Evolutionary conservation across 2,113 vertebrate genomes (phyloP).

Genomic region (Lamprotornis superbus): DNA sequence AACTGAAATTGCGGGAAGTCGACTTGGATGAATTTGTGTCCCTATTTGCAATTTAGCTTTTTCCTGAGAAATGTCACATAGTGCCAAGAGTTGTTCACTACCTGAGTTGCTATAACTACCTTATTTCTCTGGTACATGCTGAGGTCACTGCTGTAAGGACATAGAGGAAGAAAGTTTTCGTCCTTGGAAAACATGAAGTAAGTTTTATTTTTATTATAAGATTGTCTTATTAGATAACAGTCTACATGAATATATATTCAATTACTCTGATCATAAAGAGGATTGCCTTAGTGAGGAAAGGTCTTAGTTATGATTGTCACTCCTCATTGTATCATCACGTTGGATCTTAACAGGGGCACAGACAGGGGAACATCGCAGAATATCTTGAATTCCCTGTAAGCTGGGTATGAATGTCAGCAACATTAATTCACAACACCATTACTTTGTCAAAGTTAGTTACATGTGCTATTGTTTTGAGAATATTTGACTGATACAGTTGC

Average conservation of each 20-base stretch:
- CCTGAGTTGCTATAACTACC: background rate
- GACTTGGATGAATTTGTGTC: background rate
- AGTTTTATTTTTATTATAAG: background rate
- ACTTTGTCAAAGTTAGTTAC: constrained; percentile 34
- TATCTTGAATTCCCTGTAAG: background rate
- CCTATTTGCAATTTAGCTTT: background rate
- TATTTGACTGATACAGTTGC: background rate
- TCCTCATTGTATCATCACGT: background rate
- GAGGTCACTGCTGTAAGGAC: background rate
- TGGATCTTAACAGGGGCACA: background rate
- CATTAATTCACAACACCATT: background rate
- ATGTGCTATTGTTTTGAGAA: background rate
- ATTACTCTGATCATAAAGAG: background rate
- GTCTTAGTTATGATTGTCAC: background rate
- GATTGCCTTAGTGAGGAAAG: background rate
- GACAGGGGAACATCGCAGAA: background rate
- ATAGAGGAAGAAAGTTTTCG: background rate
- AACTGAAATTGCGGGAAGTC: background rate
- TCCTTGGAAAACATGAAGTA: background rate
- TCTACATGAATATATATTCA: background rate
- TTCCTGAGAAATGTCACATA: background rate
- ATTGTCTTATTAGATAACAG: background rate
- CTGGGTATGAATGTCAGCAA: background rate
- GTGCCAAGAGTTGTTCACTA: background rate
- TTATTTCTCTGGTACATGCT: background rate